These are phyloP conservation scores for Apodemus agrarius DNA, from an alignment of 2,797 vertebrate species.

Conservation along the genomic window DNA sequence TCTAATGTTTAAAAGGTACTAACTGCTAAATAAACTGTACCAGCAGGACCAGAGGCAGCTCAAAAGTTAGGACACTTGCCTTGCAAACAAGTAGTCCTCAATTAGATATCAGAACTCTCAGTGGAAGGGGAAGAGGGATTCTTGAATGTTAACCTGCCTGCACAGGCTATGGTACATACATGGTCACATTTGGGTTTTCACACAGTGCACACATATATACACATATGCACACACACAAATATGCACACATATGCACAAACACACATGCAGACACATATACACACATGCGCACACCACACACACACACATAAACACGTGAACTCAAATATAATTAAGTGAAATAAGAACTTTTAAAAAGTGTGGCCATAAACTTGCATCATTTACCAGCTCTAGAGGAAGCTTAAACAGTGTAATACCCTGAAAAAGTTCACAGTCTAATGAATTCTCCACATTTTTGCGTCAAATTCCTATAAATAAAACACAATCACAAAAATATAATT, in stretches of 20 bases:
- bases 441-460: background rate
- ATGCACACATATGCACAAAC: background rate
- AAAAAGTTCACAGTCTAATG: background rate
- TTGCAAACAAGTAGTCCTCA: background rate
- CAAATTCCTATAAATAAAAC: background rate
- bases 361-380: background rate
- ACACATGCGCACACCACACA: background rate
- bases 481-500: background rate
- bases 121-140: background rate
- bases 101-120: too few species aligned
- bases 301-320: background rate
- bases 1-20: background rate
- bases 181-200: background rate
- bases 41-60: too few species aligned
- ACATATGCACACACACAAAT: background rate
- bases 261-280: too few species aligned
- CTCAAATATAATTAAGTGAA: background rate
- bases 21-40: background rate
- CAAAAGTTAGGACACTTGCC: background rate
- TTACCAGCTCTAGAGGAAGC: background rate
- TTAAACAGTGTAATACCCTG: background rate
- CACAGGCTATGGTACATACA: background rate
- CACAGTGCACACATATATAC: background rate
- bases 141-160: background rate
- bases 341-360: background rate